phyloP scores from a whole-genome alignment of 2,797 vertebrate genomes.

The Ctenopoma kingsleyae region DNA sequence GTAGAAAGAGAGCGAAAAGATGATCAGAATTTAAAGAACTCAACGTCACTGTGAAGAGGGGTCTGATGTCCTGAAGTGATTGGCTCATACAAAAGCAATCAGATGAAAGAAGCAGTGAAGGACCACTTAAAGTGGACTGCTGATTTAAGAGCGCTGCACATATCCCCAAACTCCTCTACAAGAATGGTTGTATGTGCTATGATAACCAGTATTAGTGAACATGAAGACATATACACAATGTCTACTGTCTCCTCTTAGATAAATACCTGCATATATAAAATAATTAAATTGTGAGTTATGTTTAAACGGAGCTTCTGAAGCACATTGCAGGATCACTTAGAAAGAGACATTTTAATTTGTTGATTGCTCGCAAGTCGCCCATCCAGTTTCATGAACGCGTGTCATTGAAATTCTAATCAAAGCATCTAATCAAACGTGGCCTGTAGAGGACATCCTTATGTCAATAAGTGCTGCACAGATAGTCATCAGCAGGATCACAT shows the following conservation, averaged over 20 bases:
- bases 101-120: slow-evolving; percentile 74
- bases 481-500: slow-evolving; percentile 32
- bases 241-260: slow-evolving; percentile 14
- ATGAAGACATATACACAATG: slow-evolving; percentile 22
- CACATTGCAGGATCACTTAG: neutral
- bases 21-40: slow-evolving; percentile 49
- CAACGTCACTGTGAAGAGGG: slow-evolving; percentile 55
- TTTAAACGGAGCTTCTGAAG: slow-evolving; percentile 28
- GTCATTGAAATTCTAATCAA: slow-evolving; percentile 69
- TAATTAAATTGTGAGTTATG: slow-evolving; percentile 25
- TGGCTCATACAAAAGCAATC: slow-evolving; percentile 84
- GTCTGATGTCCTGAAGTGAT: slow-evolving; percentile 83
- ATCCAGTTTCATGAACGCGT: slow-evolving; percentile 43
- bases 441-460: slow-evolving; percentile 59
- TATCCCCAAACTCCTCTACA: slow-evolving; percentile 37
- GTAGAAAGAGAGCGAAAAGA: slow-evolving; percentile 34
- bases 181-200: slow-evolving; percentile 37
- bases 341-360: slow-evolving; percentile 51
- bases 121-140: slow-evolving; percentile 70
- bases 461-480: slow-evolving; percentile 43
- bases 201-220: slow-evolving; percentile 25
- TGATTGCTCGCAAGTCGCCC: slow-evolving; percentile 31
- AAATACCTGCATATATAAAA: slow-evolving; percentile 33
- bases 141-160: slow-evolving; percentile 81
- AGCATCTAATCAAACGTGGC: slow-evolving; percentile 70